Conservation (phyloP, 2,113 vertebrate genomes). For the Diadophis punctatus region DNA sequence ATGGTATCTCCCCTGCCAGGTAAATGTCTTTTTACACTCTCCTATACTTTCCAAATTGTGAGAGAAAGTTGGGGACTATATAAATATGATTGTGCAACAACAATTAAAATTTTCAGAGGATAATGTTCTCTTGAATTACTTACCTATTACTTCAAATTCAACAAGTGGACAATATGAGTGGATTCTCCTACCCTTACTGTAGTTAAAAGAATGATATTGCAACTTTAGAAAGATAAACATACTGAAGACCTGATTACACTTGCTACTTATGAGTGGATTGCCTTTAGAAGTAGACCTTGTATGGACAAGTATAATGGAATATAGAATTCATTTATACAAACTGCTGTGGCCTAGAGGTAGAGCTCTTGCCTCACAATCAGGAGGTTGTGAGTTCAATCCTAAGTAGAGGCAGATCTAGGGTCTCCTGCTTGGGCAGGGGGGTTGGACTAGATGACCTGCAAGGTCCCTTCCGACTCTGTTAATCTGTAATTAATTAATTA, state of each 20-base stretch:
- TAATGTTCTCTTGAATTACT: background rate
- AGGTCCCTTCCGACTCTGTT: no score
- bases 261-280: background rate
- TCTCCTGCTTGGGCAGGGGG: no score
- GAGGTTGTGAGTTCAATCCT: no score
- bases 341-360: no score
- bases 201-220: background rate
- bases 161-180: background rate
- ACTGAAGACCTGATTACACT: background rate
- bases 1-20: background rate
- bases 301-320: background rate
- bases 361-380: no score
- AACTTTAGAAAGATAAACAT: background rate
- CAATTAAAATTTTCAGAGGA: background rate
- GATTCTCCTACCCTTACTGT: background rate
- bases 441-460: no score
- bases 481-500: no score
- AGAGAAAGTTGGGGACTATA: background rate
- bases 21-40: no score
- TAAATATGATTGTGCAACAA: background rate
- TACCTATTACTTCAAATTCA: background rate
- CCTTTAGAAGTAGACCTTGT: background rate
- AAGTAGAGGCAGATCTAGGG: no score
- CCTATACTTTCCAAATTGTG: background rate
- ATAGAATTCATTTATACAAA: background rate